Evolutionary conservation across 2,113 vertebrate species (phyloP).

Genomic region (Phainopepla nitens): DNA sequence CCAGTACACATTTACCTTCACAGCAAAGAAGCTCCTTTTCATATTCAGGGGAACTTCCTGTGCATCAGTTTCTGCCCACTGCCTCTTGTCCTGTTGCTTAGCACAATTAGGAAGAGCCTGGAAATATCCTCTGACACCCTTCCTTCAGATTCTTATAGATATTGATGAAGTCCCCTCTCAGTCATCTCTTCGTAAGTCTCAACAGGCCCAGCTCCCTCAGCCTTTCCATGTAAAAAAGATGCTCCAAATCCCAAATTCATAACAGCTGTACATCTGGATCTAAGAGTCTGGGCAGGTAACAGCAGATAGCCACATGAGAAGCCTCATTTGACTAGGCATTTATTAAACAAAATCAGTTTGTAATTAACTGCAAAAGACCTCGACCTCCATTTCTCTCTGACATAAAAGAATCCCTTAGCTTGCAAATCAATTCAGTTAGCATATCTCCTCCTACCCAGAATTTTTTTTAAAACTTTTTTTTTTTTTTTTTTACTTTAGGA

Average conservation of each 20-base stretch:
- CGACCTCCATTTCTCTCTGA: background rate
- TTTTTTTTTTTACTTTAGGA: background rate
- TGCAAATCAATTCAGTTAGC: background rate
- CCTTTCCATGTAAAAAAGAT: background rate
- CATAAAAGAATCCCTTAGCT: background rate
- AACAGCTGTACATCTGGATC: background rate
- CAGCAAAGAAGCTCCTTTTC: background rate
- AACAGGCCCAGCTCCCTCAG: background rate
- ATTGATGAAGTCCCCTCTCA: background rate
- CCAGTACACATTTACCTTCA: background rate
- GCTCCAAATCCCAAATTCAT: background rate
- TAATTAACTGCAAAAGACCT: background rate
- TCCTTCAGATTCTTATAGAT: background rate
- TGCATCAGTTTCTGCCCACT: background rate
- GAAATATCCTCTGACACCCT: background rate
- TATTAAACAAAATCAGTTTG: background rate
- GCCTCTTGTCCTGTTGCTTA: background rate
- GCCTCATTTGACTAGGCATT: background rate
- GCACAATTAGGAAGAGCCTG: background rate
- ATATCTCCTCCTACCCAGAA: fast-evolving
- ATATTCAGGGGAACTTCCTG: background rate
- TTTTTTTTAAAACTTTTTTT: no score
- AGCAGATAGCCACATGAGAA: background rate
- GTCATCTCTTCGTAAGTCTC: background rate
- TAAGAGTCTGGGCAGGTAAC: background rate